Percentiles rank a stretch among this genome's conserved stretches.
phyloP scores from a whole-genome alignment of 2,113 vertebrate genomes.

The Trematocara zebra region DNA sequence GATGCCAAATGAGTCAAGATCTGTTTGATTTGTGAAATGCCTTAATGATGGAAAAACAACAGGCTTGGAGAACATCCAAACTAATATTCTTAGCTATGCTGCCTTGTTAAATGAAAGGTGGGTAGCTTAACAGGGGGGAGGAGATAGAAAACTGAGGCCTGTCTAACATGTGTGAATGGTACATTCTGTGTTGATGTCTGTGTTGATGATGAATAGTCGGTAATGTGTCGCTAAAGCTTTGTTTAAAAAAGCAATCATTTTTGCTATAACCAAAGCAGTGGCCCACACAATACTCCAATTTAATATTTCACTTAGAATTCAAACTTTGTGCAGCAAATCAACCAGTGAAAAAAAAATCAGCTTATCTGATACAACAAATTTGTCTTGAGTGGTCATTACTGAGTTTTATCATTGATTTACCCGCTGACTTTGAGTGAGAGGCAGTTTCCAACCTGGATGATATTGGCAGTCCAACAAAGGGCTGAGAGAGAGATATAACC shows the following conservation, averaged over 20 bases:
- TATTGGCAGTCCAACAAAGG: background rate
- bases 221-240: background rate
- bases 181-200: background rate
- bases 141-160: slow-evolving; percentile 18
- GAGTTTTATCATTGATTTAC: background rate
- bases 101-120: background rate
- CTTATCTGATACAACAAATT: background rate
- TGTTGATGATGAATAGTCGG: background rate
- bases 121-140: slow-evolving; percentile 12
- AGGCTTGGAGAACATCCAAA: slow-evolving; percentile 40
- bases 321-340: background rate
- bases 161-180: background rate
- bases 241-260: background rate
- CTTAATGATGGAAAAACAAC: slow-evolving; percentile 55
- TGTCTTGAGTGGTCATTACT: background rate
- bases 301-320: background rate
- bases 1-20: slow-evolving; percentile 25
- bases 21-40: slow-evolving; percentile 20
- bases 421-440: background rate
- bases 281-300: background rate
- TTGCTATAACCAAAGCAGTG: background rate
- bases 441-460: background rate
- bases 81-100: slow-evolving; percentile 37
- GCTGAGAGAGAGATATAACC: background rate
- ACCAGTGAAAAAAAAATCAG: background rate